phyloP scores from a whole-genome alignment of 2,797 vertebrate genomes.

The Propithecus deckenii region DNA sequence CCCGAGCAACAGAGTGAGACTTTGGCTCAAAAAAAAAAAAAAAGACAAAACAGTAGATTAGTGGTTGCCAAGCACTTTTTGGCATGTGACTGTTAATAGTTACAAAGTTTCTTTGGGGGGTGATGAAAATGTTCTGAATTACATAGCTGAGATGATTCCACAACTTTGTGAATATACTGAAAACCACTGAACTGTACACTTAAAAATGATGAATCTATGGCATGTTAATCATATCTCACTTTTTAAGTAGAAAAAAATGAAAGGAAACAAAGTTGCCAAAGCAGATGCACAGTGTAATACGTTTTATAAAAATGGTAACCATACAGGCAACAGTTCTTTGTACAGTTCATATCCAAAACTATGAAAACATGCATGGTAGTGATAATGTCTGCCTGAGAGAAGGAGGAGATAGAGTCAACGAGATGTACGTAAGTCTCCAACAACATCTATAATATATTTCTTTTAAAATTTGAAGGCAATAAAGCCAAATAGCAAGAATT shows the following conservation, averaged over 20 bases:
- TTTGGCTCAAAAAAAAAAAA: too few relatives aligned
- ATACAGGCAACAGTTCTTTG: not conserved
- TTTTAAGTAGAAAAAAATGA: not conserved
- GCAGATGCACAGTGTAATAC: not conserved
- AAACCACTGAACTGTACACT: not conserved
- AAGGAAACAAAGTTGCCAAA: not conserved
- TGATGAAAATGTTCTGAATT: not conserved
- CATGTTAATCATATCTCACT: not conserved
- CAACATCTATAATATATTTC: accelerated
- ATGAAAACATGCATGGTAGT: too few relatives aligned
- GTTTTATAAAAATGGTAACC: not conserved
- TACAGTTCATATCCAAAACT: not conserved
- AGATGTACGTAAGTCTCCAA: accelerated
- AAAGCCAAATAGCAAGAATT: not conserved
- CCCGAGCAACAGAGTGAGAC: too few relatives aligned
- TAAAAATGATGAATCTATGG: not conserved
- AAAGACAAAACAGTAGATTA: not conserved
- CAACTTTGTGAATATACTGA: not conserved
- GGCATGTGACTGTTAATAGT: accelerated
- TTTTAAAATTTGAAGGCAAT: not conserved
- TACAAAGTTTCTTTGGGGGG: not conserved
- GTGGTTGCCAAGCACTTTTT: not conserved
- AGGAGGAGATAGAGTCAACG: too few relatives aligned
- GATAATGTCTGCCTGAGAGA: accelerated
- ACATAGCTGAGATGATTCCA: not conserved